Evolutionary conservation across 2,888 invertebrate species (phyloP), one percentile per base, ranked within the genome.

Genomic region (Ctena decussata): DNA sequence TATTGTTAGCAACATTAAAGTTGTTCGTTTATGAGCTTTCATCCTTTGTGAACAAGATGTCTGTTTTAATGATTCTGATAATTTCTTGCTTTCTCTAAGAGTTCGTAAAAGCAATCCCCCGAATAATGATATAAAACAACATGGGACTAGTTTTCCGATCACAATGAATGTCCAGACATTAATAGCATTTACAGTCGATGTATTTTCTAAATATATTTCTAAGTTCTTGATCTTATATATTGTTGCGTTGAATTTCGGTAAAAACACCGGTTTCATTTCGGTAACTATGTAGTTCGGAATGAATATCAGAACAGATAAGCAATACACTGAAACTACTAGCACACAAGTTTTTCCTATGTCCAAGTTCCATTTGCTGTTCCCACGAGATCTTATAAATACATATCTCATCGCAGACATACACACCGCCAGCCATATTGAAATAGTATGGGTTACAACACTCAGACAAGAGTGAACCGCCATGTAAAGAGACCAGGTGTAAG

Each of bases 81-180:
- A 75, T 70, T 90, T 88, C 73, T 91, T 90, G 30, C 92, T 93
- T 72, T 93, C 90, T 65, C 94, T 91, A 76, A 96, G 93, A 3
- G 96, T 96, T 73, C 93, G 90, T 6, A 96, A 92, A 21, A 96
- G 91, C 2, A 96, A 92, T 30, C 95, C 94, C 24, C 96, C 96
- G 74, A 96, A 95, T 27, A 98, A 97, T 2, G 98, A 98, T 71
- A 99, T 96, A 0, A 98, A 97, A 82, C 98, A 96, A 95, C 99
- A 98, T 2, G 99, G 99, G 89, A 98, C 97, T 79, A 99, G 96
- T 96, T 99, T 99, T 88, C 99, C 97, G 82, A 98, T 97, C 12
- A 99, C 98, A 95, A 98, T 98, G 96, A 98, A 99, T 92, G 98
- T 97, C 97, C 98, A 98, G 96, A 98, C 98, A 94, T 98, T 98